A percentile compares a stretch with the other conserved stretches of the same genome.
Evolutionary conservation across 2,113 vertebrate genomes (phyloP).

Genomic region (Malurus elegans): DNA sequence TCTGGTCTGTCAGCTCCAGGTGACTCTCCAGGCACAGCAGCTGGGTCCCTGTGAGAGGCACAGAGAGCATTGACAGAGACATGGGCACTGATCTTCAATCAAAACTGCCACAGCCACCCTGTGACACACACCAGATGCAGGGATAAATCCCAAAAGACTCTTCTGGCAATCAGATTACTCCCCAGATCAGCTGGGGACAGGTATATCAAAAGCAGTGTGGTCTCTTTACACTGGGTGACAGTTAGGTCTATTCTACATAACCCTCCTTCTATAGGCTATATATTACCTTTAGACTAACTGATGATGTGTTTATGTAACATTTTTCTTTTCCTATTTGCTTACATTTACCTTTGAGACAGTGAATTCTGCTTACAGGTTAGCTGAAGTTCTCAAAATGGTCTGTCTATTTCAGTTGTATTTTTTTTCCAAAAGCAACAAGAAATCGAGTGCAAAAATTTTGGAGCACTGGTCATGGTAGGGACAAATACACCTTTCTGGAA

Average conservation of each 20-base stretch:
- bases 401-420: background rate
- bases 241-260: background rate
- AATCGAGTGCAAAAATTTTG: background rate
- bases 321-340: background rate
- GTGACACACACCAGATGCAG: background rate
- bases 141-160: background rate
- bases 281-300: background rate
- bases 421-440: background rate
- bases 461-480: background rate
- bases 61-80: background rate
- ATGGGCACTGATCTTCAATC: rapidly evolving
- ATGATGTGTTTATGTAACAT: background rate
- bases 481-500: background rate
- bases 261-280: background rate
- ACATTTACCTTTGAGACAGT: background rate
- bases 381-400: background rate
- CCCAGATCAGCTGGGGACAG: rapidly evolving
- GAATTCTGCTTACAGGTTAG: background rate
- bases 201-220: background rate
- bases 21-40: background rate
- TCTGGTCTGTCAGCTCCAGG: background rate
- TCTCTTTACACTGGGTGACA: background rate
- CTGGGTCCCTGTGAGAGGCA: background rate
- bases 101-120: background rate
- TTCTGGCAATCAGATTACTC: background rate